A percentile compares a stretch with the other conserved stretches of the same genome.
Conservation (phyloP, 2,888 invertebrate species). For the Opisthograptis luteolata region DNA sequence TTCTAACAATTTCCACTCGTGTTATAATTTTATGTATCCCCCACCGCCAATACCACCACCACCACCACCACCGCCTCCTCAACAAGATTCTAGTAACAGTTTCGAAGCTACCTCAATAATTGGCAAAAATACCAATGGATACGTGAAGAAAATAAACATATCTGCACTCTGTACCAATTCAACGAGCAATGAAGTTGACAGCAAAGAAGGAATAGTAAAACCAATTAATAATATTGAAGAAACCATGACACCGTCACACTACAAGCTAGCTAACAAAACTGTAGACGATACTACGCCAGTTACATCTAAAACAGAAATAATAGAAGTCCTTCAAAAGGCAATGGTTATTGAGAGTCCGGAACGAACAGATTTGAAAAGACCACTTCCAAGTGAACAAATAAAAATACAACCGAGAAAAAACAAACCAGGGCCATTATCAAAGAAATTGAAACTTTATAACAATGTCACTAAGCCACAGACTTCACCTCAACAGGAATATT, state of each 20-base stretch:
- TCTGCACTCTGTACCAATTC: neutral
- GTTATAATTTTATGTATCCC: slow-evolving; percentile 17
- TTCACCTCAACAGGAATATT: slow-evolving; percentile 45
- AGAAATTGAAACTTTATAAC: slow-evolving; percentile 15
- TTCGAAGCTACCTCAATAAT: slow-evolving; percentile 29
- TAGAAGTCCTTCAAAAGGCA: slow-evolving; percentile 7
- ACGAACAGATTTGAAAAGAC: neutral
- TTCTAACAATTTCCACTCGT: slow-evolving; percentile 3
- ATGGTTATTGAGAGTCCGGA: neutral
- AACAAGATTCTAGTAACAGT: slow-evolving; percentile 1
- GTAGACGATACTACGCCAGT: neutral
- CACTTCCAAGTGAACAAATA: neutral
- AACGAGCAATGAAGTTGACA: neutral
- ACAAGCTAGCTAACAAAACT: neutral
- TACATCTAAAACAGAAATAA: slow-evolving; percentile 18
- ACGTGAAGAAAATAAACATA: slow-evolving; percentile 41
- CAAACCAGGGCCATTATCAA: slow-evolving; percentile 28
- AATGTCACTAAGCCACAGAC: neutral
- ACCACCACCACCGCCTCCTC: slow-evolving; percentile 8
- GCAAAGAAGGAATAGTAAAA: neutral
- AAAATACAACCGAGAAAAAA: neutral
- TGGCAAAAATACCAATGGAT: slow-evolving; percentile 35
- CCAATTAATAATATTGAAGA: no score
- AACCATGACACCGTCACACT: neutral
- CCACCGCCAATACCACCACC: slow-evolving; percentile 25